phyloP scores from a whole-genome alignment of 1,140 invertebrate genomes.

The Cataglyphis hispanica region DNA sequence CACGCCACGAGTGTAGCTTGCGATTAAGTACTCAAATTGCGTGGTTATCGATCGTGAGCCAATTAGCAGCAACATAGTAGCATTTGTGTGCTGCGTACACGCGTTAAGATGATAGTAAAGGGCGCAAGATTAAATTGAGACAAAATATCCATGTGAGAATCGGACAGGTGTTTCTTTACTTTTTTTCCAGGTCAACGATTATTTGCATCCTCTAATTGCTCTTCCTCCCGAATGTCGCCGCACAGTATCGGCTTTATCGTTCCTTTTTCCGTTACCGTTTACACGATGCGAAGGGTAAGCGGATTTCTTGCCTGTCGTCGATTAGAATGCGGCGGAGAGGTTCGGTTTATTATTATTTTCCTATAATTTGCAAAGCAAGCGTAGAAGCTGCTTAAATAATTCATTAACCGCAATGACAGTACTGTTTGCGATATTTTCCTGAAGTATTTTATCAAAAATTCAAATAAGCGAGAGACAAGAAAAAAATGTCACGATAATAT shows the following conservation, averaged over 20 bases:
- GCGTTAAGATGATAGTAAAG: background rate
- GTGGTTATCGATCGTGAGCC: slow-evolving; percentile 40
- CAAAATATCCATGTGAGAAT: background rate
- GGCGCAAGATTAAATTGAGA: background rate
- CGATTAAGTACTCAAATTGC: background rate
- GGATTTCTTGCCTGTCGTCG: slow-evolving; percentile 5
- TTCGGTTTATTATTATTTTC: slow-evolving; percentile 38
- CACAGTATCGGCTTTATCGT: background rate
- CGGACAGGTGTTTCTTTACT: slow-evolving; percentile 13
- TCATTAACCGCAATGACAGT: background rate
- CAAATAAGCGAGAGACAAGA: background rate
- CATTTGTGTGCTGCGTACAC: background rate
- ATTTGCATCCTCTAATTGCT: slow-evolving; percentile 41
- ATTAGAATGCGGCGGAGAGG: background rate
- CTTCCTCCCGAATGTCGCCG: background rate
- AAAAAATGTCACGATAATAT: no score
- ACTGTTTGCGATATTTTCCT: background rate
- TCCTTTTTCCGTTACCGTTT: background rate
- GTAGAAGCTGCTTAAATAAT: slow-evolving; percentile 14
- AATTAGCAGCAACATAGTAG: slow-evolving; percentile 51
- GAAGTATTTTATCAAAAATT: background rate
- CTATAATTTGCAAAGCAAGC: slow-evolving; percentile 35
- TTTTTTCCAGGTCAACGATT: background rate
- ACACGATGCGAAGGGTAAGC: background rate
- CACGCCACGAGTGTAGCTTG: slow-evolving; percentile 8